Conservation (phyloP, 2,888 invertebrate genomes). For the Orthosia incerta region DNA sequence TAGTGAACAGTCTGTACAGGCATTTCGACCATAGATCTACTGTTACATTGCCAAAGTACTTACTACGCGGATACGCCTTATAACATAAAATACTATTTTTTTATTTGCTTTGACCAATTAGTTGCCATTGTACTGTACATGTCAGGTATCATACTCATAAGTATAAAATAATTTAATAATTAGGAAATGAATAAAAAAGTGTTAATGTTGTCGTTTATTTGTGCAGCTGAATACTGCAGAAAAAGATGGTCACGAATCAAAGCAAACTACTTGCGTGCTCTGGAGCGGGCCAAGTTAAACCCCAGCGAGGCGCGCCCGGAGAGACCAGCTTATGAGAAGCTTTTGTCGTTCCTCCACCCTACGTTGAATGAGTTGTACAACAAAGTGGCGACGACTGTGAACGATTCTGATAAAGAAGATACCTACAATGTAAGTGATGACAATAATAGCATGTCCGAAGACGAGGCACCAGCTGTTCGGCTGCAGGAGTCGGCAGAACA, state of each 20-base stretch:
- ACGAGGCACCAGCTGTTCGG: not conserved
- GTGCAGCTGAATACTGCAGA: slow-evolving; percentile 21
- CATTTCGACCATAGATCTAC: too few species aligned
- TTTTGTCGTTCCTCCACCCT: slow-evolving; percentile 26
- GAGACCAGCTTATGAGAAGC: slow-evolving; percentile 12
- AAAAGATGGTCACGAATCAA: slow-evolving; percentile 10
- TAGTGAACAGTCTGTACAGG: too few species aligned
- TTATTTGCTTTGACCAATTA: too few species aligned
- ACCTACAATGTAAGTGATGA: not conserved
- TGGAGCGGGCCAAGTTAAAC: slow-evolving; percentile 1
- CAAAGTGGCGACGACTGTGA: not conserved
- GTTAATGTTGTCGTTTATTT: slow-evolving; percentile 15
- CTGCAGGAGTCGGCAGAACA: not conserved
- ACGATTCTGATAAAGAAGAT: not conserved
- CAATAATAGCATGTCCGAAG: not conserved
- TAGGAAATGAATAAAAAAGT: too few species aligned
- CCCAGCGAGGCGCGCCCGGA: not conserved
- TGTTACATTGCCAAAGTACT: too few species aligned
- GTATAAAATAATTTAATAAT: not conserved
- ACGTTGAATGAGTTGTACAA: not conserved
- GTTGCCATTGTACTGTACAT: too few species aligned
- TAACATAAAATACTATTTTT: too few species aligned
- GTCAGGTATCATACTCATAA: too few species aligned
- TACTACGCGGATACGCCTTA: too few species aligned
- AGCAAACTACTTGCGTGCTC: not conserved